Base-by-base conservation (phyloP, 2,888 invertebrate species). In the Willowsia nigromaculata region DNA sequence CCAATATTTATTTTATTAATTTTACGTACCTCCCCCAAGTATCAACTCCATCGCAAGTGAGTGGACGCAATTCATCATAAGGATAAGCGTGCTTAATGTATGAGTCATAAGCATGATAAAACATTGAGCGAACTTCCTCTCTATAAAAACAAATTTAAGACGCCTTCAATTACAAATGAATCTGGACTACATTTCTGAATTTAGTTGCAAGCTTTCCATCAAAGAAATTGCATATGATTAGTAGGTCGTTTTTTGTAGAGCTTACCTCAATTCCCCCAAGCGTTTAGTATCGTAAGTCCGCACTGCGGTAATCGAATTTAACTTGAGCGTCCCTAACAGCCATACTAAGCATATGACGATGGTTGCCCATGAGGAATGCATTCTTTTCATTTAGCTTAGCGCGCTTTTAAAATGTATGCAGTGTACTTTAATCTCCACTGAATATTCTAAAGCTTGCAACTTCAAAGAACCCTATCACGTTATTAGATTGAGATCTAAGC, bases 21-120 rank as follows among this genome's bases (percentile, higher is more conserved):
- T 94, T 37, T 37, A 37, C 37, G 4, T 43, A 96, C 95, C 95
- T 97, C 90, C 98, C 98, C 97, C 99, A 99, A 0, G 99, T 99
- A 93, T 99, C 98, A 86, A 97, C 95, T 4, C 99, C 99, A 94
- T 98, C 97, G 94, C 99, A 99, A 84, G 98, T 97, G 15, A 99
- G 94, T 0, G 99, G 99, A 89, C 99, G 95, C 18, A 99, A 94
- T 94, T 99, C 99, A 94, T 99, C 99, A 93, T 97, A 98, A 0
- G 99, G 99, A 94, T 97, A 98, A 1, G 99, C 99, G 94, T 98
- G 96, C 88, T 95, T 95, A 91, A 99, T 95, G 93, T 99, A 99
- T 92, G 98, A 97, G 91, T 99, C 96, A 94, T 99, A 99, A 0
- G 99, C 99, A 95, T 99, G 99, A 93, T 99, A 97, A 94, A 99